Percentiles rank a stretch among this genome's conserved stretches.
phyloP scores from a whole-genome alignment of 2,797 vertebrate species.

The Cyprinella venusta region DNA sequence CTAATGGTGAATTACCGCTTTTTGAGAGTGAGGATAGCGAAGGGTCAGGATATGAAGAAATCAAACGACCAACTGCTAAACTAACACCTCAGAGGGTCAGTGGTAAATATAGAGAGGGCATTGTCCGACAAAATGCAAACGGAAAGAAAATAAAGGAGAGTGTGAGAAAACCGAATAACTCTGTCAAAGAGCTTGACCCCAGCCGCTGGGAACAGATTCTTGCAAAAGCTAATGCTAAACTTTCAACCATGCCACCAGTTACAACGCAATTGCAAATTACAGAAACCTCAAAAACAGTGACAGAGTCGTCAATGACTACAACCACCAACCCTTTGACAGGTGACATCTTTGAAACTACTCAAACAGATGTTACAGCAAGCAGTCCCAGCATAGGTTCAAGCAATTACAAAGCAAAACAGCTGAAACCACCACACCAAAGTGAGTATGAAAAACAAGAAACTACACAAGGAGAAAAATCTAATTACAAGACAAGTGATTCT shows the following conservation, averaged over 20 bases:
- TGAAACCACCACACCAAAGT: slow-evolving; percentile 48
- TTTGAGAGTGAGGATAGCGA: slow-evolving; percentile 63
- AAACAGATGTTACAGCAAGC: slow-evolving; percentile 15
- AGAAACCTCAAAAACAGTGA: slow-evolving; percentile 55
- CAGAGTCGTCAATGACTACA: slow-evolving; percentile 20
- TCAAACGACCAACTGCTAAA: slow-evolving; percentile 65
- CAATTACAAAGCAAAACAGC: slow-evolving; percentile 34
- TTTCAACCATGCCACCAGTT: slow-evolving; percentile 56
- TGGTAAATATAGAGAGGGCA: slow-evolving; percentile 60
- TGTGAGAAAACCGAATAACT: slow-evolving; percentile 75
- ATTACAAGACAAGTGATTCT: slow-evolving; percentile 28
- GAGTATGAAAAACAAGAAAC: slow-evolving; percentile 36
- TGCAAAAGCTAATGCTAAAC: slow-evolving; percentile 74
- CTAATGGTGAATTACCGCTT: slow-evolving; percentile 47
- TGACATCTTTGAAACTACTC: slow-evolving; percentile 1
- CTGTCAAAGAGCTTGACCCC: slow-evolving; percentile 77
- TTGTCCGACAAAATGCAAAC: slow-evolving; percentile 61
- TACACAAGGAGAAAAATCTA: slow-evolving; percentile 51
- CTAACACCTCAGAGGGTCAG: slow-evolving; percentile 66
- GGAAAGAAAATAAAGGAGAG: slow-evolving; percentile 68
- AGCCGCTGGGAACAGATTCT: slow-evolving; percentile 76
- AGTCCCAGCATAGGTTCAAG: slow-evolving; percentile 20
- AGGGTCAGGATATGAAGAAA: slow-evolving; percentile 76
- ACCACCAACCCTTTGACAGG: slow-evolving; percentile 11
- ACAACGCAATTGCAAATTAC: slow-evolving; percentile 57